Conservation (phyloP, 2,797 vertebrate genomes). For the Sebastiscus albofasciatus region DNA sequence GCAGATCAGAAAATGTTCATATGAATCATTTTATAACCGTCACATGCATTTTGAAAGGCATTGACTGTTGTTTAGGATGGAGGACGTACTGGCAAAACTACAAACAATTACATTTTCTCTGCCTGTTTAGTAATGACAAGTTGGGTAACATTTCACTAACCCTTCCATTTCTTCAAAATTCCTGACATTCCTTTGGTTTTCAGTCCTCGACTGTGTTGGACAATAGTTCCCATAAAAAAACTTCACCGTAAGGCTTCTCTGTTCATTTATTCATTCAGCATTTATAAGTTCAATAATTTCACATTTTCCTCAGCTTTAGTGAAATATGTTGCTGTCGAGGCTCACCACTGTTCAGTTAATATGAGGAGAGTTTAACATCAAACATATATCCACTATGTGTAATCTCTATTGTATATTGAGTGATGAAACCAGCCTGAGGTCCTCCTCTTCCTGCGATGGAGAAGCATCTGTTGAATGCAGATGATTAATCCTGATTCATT, state of each 20-base stretch:
- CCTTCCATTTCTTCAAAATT: background rate
- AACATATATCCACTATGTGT: background rate
- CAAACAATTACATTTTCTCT: background rate
- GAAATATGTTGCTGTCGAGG: background rate
- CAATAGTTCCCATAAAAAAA: background rate
- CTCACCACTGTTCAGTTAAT: background rate
- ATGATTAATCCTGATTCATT: constrained; percentile 3
- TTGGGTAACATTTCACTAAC: background rate
- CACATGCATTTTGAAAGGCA: too few relatives aligned
- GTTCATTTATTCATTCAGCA: background rate
- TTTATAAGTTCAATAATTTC: background rate
- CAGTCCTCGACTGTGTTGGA: background rate
- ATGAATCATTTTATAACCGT: too few relatives aligned
- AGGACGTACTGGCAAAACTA: background rate
- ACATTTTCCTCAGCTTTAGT: background rate
- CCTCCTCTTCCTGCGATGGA: background rate
- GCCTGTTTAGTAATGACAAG: background rate
- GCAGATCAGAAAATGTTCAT: too few relatives aligned
- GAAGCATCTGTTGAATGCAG: background rate
- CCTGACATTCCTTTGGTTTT: background rate
- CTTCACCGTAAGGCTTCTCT: background rate
- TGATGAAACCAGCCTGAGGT: background rate
- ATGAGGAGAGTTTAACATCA: background rate
- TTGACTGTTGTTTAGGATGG: background rate
- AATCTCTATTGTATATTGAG: background rate